Evolutionary conservation across 2,113 vertebrate species (phyloP).

Genomic region (Eulacestoma nigropectus): DNA sequence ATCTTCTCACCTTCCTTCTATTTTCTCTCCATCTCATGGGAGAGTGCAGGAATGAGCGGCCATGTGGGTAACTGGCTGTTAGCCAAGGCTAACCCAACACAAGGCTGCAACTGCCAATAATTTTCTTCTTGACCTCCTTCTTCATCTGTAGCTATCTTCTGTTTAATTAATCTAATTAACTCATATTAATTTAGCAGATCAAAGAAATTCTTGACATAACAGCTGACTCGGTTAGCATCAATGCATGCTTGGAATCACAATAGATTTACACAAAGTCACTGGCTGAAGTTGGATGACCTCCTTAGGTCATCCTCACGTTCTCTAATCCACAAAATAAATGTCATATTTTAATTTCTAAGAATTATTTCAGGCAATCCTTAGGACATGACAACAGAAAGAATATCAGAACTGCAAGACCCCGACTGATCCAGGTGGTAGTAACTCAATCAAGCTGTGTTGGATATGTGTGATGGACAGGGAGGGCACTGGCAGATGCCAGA

Average conservation of each 20-base stretch:
- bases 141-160: neutral
- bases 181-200: neutral
- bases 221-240: neutral
- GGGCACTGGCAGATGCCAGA: neutral
- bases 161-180: slow-evolving; percentile 14
- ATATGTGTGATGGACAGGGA: neutral
- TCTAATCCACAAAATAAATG: neutral
- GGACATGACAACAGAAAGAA: neutral
- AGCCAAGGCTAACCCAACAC: neutral
- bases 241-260: neutral
- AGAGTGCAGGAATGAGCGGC: neutral
- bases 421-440: neutral
- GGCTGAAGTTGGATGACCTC: neutral
- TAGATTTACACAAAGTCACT: neutral
- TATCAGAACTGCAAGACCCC: neutral
- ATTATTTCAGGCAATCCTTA: neutral
- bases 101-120: neutral
- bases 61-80: neutral
- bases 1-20: neutral
- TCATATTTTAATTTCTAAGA: neutral
- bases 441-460: neutral
- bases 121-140: neutral
- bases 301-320: neutral
- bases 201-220: neutral
- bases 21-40: neutral